phyloP scores from a whole-genome alignment of 2,888 invertebrate genomes.

The Tholera decimalis region DNA sequence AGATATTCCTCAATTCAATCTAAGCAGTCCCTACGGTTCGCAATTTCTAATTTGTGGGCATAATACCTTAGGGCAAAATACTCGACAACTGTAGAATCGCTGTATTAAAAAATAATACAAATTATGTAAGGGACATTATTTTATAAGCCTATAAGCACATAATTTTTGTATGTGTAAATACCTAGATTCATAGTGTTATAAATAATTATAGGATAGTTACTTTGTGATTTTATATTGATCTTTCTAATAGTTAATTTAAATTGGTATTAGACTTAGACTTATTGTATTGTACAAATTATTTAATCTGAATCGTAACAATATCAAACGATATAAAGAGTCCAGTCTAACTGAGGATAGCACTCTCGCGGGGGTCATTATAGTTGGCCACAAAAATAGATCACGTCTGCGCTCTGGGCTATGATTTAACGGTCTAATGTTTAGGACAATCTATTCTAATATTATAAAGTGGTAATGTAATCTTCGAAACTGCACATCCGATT shows the following conservation, averaged over 20 bases:
- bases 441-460: background rate
- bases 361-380: conserved; percentile 22
- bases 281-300: background rate
- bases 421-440: conserved; percentile 1
- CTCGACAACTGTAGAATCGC: background rate
- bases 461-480: too few species aligned
- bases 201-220: too few species aligned
- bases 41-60: background rate
- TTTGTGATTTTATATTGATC: too few species aligned
- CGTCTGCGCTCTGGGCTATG: background rate
- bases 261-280: too few species aligned
- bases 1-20: too few species aligned
- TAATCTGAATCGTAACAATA: conserved; percentile 20
- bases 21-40: background rate
- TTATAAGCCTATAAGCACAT: too few species aligned
- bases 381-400: conserved; percentile 37
- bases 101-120: background rate
- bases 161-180: too few species aligned
- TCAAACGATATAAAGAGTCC: background rate
- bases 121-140: too few species aligned
- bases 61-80: background rate
- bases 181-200: too few species aligned
- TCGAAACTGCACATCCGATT: too few species aligned
- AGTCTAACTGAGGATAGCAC: background rate
- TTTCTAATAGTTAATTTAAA: too few species aligned